Percentiles rank a stretch among this genome's conserved stretches.
Evolutionary conservation across 2,113 vertebrate species (phyloP).

Genomic region (Apeltes quadracus): DNA sequence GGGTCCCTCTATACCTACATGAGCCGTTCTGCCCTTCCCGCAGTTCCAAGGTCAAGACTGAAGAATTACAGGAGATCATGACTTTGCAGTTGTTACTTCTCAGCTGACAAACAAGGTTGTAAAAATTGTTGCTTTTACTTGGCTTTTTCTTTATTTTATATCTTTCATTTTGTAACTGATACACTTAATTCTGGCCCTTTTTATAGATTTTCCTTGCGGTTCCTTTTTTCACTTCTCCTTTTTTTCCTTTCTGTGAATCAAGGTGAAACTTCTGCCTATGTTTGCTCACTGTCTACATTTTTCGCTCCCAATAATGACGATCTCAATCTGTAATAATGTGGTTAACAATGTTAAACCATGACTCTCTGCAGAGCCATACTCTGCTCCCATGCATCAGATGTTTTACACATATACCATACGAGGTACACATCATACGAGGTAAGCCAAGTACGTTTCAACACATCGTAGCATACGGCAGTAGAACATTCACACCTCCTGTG

Average conservation of each 20-base stretch:
- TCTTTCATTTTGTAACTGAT: background rate
- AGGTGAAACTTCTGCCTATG: background rate
- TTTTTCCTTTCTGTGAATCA: background rate
- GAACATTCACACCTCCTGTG: slow-evolving; percentile 55
- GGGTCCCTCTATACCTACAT: background rate
- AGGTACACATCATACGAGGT: slow-evolving; percentile 33
- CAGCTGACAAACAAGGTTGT: background rate
- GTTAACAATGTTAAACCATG: background rate
- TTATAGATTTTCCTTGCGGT: background rate
- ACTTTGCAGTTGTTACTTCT: background rate
- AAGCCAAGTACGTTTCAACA: slow-evolving; percentile 26
- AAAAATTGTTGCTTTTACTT: background rate
- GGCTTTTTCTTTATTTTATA: background rate
- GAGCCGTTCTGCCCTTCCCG: background rate
- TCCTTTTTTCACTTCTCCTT: background rate
- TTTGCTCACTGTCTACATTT: background rate
- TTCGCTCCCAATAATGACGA: background rate
- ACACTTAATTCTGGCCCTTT: background rate
- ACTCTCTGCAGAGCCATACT: slow-evolving; percentile 4
- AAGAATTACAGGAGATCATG: background rate
- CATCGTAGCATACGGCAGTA: slow-evolving; percentile 35
- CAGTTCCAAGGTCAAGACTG: slow-evolving; percentile 1
- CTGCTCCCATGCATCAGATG: slow-evolving; percentile 12
- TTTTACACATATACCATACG: slow-evolving; percentile 33
- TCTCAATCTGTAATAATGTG: slow-evolving; percentile 9